Evolutionary conservation across 2,888 invertebrate species (phyloP), one percentile per base, ranked within the genome.

Genomic region (Agapetus fuscipes): DNA sequence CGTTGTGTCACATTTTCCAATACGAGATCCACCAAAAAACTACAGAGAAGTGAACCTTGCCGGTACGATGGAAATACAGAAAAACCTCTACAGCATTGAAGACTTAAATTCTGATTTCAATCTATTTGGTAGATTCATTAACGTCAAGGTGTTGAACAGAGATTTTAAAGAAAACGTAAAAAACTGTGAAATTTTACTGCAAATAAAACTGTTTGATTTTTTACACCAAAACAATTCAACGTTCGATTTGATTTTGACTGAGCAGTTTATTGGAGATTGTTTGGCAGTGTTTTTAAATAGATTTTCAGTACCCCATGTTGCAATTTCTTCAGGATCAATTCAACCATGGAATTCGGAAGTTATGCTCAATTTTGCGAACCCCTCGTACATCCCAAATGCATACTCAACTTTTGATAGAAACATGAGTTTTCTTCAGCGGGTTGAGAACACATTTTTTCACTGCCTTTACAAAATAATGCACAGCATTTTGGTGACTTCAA

Each of bases 21-120:
- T 64, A 48, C 56, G 60, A 17, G 54, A 68, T 48, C 60, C 66
- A 1, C 57, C 75, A 12, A 59, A 62, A 10, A 66, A 66, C 38
- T 76, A 74, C 57, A 67, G 63, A 46, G 75, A 78, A 48, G 59
- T 79, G 30, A 59, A 63, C 41, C 53, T 77, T 31, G 58, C 59
- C 53, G 61, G 66, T 2, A 34, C 39, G 6, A 24, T 13, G n/a
- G 11, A n/a, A n/a, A 26, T 34, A 2, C 11, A 7, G 14, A 3
- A 15, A n/a, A 17, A 27, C n/a, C 2, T 27, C 5, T 6, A 6
- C 5, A 9, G 9, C 20, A 20, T 20, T 20, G 20, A 20, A 20
- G 20, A 20, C 5, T 20, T 20, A 9, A 9, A 20, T 6, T n/a
- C n/a, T n/a, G 9, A 20, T 6, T 20, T 6, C 20, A 20, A 20